These are phyloP conservation scores for Meandrina meandrites DNA, from an alignment of 92 coral and sea anemone species.

Conservation along the genomic window DNA sequence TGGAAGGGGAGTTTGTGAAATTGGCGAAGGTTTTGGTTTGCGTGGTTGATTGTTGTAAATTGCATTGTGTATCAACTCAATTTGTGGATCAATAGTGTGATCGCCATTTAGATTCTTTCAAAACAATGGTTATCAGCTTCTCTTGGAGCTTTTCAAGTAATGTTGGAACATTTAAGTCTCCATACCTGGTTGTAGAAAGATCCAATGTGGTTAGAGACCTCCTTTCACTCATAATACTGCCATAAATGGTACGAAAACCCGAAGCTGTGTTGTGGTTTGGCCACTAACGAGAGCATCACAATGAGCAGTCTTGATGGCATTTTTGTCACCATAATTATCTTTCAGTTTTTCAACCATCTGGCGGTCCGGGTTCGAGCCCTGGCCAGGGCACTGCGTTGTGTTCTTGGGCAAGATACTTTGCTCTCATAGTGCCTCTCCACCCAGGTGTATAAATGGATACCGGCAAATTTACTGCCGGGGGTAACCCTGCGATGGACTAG, in stretches of 20 bases:
- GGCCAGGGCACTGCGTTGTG: too few species aligned
- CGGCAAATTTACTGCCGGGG: too few species aligned
- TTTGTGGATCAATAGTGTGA: constrained; percentile 40
- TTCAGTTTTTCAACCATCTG: too few species aligned
- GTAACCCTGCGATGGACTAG: too few species aligned
- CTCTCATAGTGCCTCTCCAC: too few species aligned
- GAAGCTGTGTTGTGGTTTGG: constrained; percentile 56
- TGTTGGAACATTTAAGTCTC: constrained; percentile 56
- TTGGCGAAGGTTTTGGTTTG: constrained; percentile 1
- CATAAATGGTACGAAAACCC: constrained; percentile 40
- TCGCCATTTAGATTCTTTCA: constrained; percentile 47
- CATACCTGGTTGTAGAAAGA: constrained; percentile 53
- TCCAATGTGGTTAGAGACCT: constrained; percentile 47
- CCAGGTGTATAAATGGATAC: too few species aligned
- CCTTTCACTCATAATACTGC: constrained; percentile 50
- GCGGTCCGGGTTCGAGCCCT: too few species aligned
- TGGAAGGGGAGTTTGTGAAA: too few species aligned
- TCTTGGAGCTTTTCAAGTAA: too few species aligned
- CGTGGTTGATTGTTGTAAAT: constrained; percentile 23
- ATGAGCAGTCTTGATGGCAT: too few species aligned
- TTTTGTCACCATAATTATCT: too few species aligned
- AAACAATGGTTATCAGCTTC: constrained; percentile 42
- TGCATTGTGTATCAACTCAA: constrained; percentile 45
- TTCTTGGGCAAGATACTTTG: too few species aligned
- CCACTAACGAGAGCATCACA: constrained; percentile 8